Evolutionary conservation across 2,888 invertebrate genomes (phyloP).

Genomic region (Watsonalla cultraria): DNA sequence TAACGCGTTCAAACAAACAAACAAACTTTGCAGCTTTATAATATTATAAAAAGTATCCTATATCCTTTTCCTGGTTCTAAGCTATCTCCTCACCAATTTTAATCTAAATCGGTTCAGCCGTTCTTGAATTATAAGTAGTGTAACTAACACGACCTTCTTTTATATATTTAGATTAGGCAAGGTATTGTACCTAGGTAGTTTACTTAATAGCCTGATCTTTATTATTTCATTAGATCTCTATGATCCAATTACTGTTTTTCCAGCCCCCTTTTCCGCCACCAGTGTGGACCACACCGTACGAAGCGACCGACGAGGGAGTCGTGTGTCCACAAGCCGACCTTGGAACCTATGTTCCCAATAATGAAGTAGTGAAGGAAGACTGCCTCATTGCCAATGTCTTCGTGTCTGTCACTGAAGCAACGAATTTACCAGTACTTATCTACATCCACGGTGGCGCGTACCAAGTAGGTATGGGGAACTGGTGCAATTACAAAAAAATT

Average conservation of each 20-base stretch:
- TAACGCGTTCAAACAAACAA: too few relatives aligned
- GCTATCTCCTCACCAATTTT: too few relatives aligned
- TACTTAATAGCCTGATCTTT: too few relatives aligned
- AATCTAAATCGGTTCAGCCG: too few relatives aligned
- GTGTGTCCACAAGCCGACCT: constrained; percentile 29
- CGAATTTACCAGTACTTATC: constrained; percentile 30
- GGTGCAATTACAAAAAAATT: constrained; percentile 12
- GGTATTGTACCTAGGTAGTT: too few relatives aligned
- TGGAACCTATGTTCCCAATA: neutral
- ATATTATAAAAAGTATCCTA: too few relatives aligned
- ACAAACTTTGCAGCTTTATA: too few relatives aligned
- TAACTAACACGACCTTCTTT: too few relatives aligned
- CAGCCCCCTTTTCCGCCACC: constrained; percentile 40
- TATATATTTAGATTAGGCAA: too few relatives aligned
- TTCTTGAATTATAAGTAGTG: too few relatives aligned
- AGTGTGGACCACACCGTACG: constrained; percentile 24
- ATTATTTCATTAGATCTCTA: too few relatives aligned
- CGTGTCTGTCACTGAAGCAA: constrained; percentile 38
- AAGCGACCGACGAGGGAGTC: constrained; percentile 26
- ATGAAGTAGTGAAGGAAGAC: constrained; percentile 29
- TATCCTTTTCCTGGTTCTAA: too few relatives aligned
- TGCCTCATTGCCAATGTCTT: constrained; percentile 52
- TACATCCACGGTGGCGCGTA: constrained; percentile 36
- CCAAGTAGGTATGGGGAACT: constrained; percentile 19
- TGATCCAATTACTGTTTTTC: constrained; percentile 7